Percentiles rank a stretch among this genome's conserved stretches.
Conservation (phyloP, 37 sponge, comb jelly and placozoan species). For the Cladorhizidae sp. region DNA sequence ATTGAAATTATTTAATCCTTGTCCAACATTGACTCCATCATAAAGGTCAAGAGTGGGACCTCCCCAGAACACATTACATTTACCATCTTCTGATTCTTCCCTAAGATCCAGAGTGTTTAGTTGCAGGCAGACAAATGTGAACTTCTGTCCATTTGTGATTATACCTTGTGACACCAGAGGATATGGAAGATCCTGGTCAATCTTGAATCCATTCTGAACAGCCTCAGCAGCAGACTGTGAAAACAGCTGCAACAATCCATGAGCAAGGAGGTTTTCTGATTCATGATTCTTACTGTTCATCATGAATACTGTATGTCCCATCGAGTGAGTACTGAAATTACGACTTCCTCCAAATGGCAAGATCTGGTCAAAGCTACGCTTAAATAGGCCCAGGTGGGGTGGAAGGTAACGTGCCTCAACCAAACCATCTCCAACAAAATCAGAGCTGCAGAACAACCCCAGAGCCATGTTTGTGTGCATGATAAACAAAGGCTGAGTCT, state of each 20-base stretch:
- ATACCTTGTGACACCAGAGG: constrained; percentile 71
- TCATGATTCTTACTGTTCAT: constrained; percentile 12
- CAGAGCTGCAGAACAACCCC: constrained; percentile 45
- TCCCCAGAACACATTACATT: constrained; percentile 60
- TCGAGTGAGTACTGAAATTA: constrained; percentile 26
- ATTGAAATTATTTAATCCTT: constrained; percentile 37
- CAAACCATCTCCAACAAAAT: constrained; percentile 22
- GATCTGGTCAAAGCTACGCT: constrained; percentile 69
- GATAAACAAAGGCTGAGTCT: constrained; percentile 41
- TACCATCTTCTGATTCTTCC: constrained; percentile 3
- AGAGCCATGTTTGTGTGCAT: constrained; percentile 55
- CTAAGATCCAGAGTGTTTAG: constrained; percentile 75
- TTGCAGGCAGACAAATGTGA: constrained; percentile 79
- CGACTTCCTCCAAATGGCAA: constrained; percentile 61
- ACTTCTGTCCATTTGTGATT: constrained; percentile 63
- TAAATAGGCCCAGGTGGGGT: constrained; percentile 39
- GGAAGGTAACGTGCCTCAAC: constrained; percentile 41
- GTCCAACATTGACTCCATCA: constrained; percentile 12
- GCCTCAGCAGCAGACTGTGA: constrained; percentile 64
- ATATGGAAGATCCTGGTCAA: constrained; percentile 48
- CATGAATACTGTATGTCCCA: constrained; percentile 73
- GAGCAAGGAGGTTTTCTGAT: constrained; percentile 42
- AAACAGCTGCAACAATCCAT: constrained; percentile 73
- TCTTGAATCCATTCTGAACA: constrained; percentile 71
- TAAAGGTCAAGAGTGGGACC: constrained; percentile 67